These are phyloP conservation scores for Scyliorhinus canicula DNA, from an alignment of 2,797 vertebrate species.

Conservation along the genomic window DNA sequence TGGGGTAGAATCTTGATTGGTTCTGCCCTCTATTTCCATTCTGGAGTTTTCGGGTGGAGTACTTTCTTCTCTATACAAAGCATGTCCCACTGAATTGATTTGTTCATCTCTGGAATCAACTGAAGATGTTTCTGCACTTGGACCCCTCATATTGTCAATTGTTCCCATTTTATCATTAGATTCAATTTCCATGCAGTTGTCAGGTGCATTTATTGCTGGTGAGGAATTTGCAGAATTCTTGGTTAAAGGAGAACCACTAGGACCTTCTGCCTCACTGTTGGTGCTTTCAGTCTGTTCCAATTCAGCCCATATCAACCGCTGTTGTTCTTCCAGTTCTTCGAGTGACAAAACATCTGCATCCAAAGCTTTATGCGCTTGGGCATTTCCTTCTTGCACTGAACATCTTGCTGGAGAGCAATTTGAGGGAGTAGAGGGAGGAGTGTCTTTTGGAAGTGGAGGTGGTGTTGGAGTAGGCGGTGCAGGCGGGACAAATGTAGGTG, in stretches of 20 bases:
- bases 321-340: slow-evolving; percentile 92
- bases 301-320: slow-evolving; percentile 84
- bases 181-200: slow-evolving; percentile 43
- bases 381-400: slow-evolving; percentile 43
- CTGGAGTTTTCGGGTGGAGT: background rate
- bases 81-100: background rate
- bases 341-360: slow-evolving; percentile 79
- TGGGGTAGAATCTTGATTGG: background rate
- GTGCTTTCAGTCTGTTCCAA: slow-evolving; percentile 78
- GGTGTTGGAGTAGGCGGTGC: slow-evolving; percentile 55
- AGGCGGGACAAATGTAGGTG: slow-evolving; percentile 47
- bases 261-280: slow-evolving; percentile 77
- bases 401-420: slow-evolving; percentile 57
- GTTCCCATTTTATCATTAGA: background rate
- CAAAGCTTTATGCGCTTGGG: slow-evolving; percentile 52
- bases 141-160: background rate
- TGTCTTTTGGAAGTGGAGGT: slow-evolving; percentile 72
- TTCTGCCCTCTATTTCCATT: background rate
- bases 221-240: slow-evolving; percentile 72
- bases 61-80: background rate
- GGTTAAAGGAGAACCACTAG: slow-evolving; percentile 65
- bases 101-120: slow-evolving; percentile 43
- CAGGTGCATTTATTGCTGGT: slow-evolving; percentile 59
- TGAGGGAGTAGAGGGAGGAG: slow-evolving; percentile 64
- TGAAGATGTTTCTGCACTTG: slow-evolving; percentile 37